These are phyloP conservation scores for Manacus vitellinus DNA, from an alignment of 2,113 vertebrate species.

Conservation along the genomic window DNA sequence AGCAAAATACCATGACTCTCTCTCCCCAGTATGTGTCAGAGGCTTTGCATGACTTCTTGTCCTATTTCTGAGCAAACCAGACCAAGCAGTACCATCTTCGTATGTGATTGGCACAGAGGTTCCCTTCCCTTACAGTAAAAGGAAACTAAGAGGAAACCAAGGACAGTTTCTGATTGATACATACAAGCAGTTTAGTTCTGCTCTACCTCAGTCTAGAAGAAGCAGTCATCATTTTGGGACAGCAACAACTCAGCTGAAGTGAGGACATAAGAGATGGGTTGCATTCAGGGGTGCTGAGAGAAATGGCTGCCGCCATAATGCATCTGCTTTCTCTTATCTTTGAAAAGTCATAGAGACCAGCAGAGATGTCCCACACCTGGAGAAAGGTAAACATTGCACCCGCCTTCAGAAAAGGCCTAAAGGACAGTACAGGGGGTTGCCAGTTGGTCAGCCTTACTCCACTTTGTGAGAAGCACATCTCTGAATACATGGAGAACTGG, in stretches of 20 bases:
- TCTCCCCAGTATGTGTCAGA: fast-evolving
- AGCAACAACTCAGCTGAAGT: background rate
- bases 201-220: background rate
- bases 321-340: background rate
- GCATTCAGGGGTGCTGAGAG: background rate
- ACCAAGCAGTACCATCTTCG: background rate
- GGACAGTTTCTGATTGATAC: background rate
- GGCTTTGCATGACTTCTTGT: background rate
- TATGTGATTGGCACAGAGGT: background rate
- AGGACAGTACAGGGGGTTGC: background rate
- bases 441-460: background rate
- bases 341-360: background rate
- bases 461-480: background rate
- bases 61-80: background rate
- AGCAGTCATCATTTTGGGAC: background rate
- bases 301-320: background rate
- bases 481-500: background rate
- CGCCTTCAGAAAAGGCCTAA: background rate
- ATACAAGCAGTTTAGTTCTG: background rate
- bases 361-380: background rate
- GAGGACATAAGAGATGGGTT: background rate
- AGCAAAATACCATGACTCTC: background rate
- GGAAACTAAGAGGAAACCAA: background rate
- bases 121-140: background rate
- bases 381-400: background rate